Base-by-base conservation (phyloP, 2,797 vertebrate species). In the Syncerus caffer region DNA sequence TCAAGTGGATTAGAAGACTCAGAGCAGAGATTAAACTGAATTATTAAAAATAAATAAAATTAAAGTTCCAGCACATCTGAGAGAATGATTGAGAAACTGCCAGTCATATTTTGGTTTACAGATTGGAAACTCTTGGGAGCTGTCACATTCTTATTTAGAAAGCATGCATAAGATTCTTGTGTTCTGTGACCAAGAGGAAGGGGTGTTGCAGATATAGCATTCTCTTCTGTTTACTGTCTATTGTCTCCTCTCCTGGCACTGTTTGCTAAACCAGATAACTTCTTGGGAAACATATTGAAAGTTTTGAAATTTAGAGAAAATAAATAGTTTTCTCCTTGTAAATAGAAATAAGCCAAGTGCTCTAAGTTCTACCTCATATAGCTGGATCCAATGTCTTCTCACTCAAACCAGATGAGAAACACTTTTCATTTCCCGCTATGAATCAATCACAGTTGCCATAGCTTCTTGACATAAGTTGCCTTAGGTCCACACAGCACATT, bases 241-340 rank as follows among this genome's bases (percentile, higher is more conserved):
- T 47, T 93, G 85, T 88, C 15, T 93, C 13, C 87, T 84, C 25
- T 45, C 50, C 19, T 31, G 23, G 38, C 34, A 7, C 38, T 86
- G 62, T 86, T 92, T 95, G 80, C 15, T 57, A 50, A 97, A 74
- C 45, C 42, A 96, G 82, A 85, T 92, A 95, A 64, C 25, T 96
- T 94, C 50, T 82, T 90, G 58, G n/a, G 25, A 53, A 94, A 12
- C 10, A 64, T 58, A 64, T 34, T 79, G 38, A 85, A 85, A 1
- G 50, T 50, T 95, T 89, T 90, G 7, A 89, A 95, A 57, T 27
- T 78, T 91, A 94, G 57, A 86, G 64, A 84, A n/a, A 57, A 57
- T 87, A 90, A 76, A 42, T 74, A 2, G 3, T 21, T 95, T 85
- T 78, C 25, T 74, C 8, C 6, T 15, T n/a, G 4, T 94, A 93